Percentiles rank a stretch among this genome's conserved stretches.
Evolutionary conservation across 2,888 invertebrate genomes (phyloP).

Genomic region (Sesamia inferens): DNA sequence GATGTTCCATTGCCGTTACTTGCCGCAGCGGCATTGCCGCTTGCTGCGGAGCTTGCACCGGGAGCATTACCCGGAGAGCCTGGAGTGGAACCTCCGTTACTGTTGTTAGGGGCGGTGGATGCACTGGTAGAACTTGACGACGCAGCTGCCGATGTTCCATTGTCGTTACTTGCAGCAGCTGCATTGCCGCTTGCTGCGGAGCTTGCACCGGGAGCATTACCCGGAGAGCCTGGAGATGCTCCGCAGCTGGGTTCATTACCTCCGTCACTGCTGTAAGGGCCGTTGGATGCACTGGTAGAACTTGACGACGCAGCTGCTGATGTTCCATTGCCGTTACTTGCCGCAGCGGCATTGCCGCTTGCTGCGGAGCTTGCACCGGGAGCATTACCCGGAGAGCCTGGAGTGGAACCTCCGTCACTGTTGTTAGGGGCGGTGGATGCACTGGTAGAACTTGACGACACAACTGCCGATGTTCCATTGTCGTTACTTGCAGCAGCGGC

Average conservation of each 20-base stretch:
- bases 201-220: background rate
- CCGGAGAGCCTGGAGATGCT: rapidly evolving
- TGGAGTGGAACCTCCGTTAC: background rate
- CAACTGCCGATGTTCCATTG: rapidly evolving
- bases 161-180: background rate
- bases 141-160: too few relatives aligned
- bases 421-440: background rate
- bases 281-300: background rate
- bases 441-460: background rate
- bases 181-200: background rate
- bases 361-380: background rate
- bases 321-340: rapidly evolving
- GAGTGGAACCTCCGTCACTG: too few relatives aligned
- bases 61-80: background rate
- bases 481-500: background rate
- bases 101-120: too few relatives aligned
- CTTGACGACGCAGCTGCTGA: rapidly evolving
- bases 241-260: too few relatives aligned
- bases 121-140: too few relatives aligned
- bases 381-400: background rate
- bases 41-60: background rate
- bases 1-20: background rate
- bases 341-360: background rate
- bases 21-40: background rate
- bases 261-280: background rate